These are phyloP conservation scores for Drosophila demipolita DNA, from an alignment of 2,888 invertebrate genomes.

Conservation along the genomic window DNA sequence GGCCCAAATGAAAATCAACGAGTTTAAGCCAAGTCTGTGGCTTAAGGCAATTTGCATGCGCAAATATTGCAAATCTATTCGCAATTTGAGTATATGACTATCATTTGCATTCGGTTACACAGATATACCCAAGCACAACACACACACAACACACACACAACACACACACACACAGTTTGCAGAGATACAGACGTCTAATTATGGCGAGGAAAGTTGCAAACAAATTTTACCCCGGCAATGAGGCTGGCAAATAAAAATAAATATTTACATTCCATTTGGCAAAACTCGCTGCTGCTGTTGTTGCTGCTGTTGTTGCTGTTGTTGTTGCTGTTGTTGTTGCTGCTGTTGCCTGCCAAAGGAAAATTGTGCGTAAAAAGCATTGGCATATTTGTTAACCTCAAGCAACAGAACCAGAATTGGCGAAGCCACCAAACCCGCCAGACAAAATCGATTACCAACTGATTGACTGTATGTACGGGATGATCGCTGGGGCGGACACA, in stretches of 20 bases:
- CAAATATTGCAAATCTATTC: slow-evolving; percentile 75
- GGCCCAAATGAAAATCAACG: slow-evolving; percentile 44
- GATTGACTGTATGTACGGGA: slow-evolving; percentile 65
- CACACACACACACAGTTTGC: background rate
- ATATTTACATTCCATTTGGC: slow-evolving; percentile 81
- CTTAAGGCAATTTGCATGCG: slow-evolving; percentile 74
- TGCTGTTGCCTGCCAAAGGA: slow-evolving; percentile 56
- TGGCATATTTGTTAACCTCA: slow-evolving; percentile 79
- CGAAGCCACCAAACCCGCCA: slow-evolving; percentile 40
- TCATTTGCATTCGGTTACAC: slow-evolving; percentile 61
- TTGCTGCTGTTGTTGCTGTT: background rate
- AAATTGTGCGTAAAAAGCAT: slow-evolving; percentile 79
- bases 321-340: background rate
- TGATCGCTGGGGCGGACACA: slow-evolving; percentile 36
- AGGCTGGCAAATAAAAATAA: slow-evolving; percentile 77
- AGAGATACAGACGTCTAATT: slow-evolving; percentile 70
- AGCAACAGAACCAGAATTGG: slow-evolving; percentile 62
- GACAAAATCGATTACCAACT: slow-evolving; percentile 77
- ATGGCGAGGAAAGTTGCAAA: slow-evolving; percentile 71
- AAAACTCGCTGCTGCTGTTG: slow-evolving; percentile 47
- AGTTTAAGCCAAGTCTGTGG: slow-evolving; percentile 72
- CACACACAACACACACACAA: slow-evolving; percentile 16
- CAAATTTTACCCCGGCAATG: slow-evolving; percentile 55
- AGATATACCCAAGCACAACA: slow-evolving; percentile 7
- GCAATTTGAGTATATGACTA: slow-evolving; percentile 45